phyloP scores from a whole-genome alignment of 2,888 invertebrate species.

The Synergus itoensis region DNA sequence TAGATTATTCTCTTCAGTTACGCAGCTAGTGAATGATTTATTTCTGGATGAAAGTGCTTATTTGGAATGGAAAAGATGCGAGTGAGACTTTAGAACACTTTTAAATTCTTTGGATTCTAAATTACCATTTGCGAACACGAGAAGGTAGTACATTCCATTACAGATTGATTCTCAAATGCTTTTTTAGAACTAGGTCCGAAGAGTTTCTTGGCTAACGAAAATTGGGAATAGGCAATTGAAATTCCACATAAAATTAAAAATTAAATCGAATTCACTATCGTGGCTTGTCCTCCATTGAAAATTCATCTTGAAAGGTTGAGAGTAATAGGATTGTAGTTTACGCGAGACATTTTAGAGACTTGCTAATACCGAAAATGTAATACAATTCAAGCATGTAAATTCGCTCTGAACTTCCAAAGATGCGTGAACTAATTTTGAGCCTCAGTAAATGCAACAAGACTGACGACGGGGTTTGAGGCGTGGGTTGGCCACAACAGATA shows the following conservation, averaged over 20 bases:
- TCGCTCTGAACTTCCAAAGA: constrained; percentile 48
- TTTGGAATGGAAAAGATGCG: constrained; percentile 14
- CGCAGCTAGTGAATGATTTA: neutral
- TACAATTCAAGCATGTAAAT: constrained; percentile 48
- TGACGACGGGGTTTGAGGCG: constrained; percentile 61
- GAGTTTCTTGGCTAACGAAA: neutral
- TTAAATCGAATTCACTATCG: neutral
- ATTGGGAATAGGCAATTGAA: neutral
- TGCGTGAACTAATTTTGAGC: constrained; percentile 53
- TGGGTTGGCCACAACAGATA: constrained; percentile 48
- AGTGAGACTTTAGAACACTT: neutral
- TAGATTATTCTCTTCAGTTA: constrained; percentile 2
- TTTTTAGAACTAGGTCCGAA: too few species aligned
- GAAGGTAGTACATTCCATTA: constrained; percentile 3
- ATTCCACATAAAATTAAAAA: neutral
- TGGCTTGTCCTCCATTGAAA: neutral
- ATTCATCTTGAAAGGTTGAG: neutral
- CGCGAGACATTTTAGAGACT: constrained; percentile 12
- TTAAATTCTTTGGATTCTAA: neutral
- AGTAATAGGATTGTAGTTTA: constrained; percentile 21
- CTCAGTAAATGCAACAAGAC: constrained; percentile 68
- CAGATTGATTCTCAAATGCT: neutral
- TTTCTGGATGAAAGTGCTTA: neutral
- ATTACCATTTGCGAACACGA: neutral
- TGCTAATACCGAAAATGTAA: constrained; percentile 32